These are phyloP conservation scores for Acanthisitta chloris DNA, from an alignment of 2,113 vertebrate species.

Conservation along the genomic window DNA sequence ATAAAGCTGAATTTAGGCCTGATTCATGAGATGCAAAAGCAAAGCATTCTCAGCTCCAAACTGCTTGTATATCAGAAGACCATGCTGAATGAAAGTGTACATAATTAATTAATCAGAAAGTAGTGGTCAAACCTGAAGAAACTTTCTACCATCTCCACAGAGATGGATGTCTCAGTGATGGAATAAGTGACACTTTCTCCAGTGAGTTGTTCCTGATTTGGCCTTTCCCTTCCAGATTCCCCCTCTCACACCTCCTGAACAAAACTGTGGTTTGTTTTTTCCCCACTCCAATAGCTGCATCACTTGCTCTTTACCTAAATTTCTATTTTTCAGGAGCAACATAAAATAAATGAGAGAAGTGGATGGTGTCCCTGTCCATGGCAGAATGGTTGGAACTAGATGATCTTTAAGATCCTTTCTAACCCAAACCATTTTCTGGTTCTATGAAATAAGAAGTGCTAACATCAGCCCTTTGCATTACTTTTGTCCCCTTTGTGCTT, in stretches of 20 bases:
- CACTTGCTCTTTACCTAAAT: background rate
- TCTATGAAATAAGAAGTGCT: background rate
- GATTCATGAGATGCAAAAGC: background rate
- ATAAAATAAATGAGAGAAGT: background rate
- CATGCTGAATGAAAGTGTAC: background rate
- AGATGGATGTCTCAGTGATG: background rate
- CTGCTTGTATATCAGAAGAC: background rate
- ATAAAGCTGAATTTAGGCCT: background rate
- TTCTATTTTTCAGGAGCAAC: background rate
- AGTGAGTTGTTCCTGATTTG: rapidly evolving
- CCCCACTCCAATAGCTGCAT: background rate
- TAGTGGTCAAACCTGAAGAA: background rate
- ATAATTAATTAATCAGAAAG: background rate
- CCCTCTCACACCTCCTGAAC: background rate
- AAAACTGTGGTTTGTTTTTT: background rate
- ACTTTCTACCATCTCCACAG: background rate
- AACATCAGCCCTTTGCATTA: background rate
- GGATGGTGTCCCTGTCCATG: background rate
- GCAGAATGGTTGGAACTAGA: background rate
- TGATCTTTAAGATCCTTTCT: background rate
- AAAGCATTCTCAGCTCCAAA: background rate
- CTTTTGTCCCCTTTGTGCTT: rapidly evolving
- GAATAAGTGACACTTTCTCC: background rate
- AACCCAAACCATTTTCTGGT: background rate
- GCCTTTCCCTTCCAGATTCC: background rate